Evolutionary conservation across 2,113 vertebrate genomes (phyloP), one percentile per base, ranked within the genome.

Genomic region (Hemibates koningsi): DNA sequence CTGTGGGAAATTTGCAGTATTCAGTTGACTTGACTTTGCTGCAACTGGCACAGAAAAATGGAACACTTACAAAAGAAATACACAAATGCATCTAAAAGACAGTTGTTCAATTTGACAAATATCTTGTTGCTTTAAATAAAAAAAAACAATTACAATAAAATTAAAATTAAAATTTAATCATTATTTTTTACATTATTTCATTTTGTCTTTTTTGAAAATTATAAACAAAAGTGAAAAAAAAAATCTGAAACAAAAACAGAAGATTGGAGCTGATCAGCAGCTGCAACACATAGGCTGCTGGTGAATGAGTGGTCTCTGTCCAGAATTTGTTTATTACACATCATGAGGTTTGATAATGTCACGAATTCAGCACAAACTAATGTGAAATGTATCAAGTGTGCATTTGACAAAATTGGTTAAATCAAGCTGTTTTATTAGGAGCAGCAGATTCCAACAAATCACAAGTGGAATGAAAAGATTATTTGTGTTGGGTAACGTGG

Each of bases 1-100:
- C 81, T 90, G 81, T 91, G 89, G 85, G 84, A 91, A 89, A 83
- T 83, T 52, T 88, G 29, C 61, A 52, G 84, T 81, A 45, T 80
- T 80, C 29, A n/a, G 57, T 88, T 54, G 41, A 88, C 78, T 80
- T 82, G 78, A 83, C 53, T 59, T 57, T 59, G 80, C 88, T 84
- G 83, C 82, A 53, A 83, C 17, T 45, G 80, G n/a, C 41, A 87
- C 27, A 83, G 38, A 80, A 86, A 88, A 90, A 38, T 7, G 3
- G 82, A 90, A 61, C 48, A n/a, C 56, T n/a, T 63, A 36, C 32
- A 68, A 52, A 56, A 73, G 43, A 91, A 50, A 11, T 24, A 78
- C 12, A 85, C 79, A 73, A 68, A 88, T 61, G 66, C 10, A 80
- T 24, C 13, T 38, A 36, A 36, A 14, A 53, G 27, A 48, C 79